Conservation (phyloP, 2,113 vertebrate species). For the Argyrosomus japonicus region DNA sequence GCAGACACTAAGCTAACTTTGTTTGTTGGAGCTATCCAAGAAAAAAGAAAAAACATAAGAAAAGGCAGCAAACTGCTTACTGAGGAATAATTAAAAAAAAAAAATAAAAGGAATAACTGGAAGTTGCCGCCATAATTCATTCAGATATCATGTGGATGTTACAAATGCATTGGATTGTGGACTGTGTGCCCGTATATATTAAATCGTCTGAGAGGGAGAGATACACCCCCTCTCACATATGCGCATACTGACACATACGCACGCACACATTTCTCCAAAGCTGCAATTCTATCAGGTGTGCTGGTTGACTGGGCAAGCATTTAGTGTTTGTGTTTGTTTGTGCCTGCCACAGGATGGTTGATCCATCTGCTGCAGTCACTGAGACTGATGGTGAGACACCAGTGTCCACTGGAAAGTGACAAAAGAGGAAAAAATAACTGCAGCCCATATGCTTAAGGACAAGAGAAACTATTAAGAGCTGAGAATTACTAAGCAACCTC, state of each 20-base stretch:
- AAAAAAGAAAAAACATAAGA: not conserved
- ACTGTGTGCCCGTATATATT: not conserved
- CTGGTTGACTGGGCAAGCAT: conserved; percentile 46
- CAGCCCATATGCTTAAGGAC: conserved; percentile 54
- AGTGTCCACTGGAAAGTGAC: conserved; percentile 61
- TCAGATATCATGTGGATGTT: not conserved
- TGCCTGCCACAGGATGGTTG: conserved; percentile 38
- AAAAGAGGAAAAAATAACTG: conserved; percentile 46
- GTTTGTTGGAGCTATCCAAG: not conserved
- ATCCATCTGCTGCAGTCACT: conserved; percentile 67
- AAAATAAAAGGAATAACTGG: not conserved
- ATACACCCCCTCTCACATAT: not conserved
- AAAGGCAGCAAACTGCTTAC: not conserved
- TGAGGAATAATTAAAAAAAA: too few species aligned
- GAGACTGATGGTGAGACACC: conserved; percentile 49
- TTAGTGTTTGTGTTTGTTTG: conserved; percentile 45
- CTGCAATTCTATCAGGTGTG: conserved; percentile 29
- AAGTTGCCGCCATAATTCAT: not conserved
- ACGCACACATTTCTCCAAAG: not conserved
- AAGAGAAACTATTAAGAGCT: conserved; percentile 55
- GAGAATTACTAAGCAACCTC: conserved; percentile 46
- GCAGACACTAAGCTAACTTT: not conserved
- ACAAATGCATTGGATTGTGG: not conserved
- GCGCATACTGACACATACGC: conserved; percentile 2
- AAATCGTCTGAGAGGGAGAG: not conserved